Percentiles rank a stretch among this genome's conserved stretches.
phyloP scores from a whole-genome alignment of 2,888 invertebrate genomes.

The Chaitophorus viminalis region DNA sequence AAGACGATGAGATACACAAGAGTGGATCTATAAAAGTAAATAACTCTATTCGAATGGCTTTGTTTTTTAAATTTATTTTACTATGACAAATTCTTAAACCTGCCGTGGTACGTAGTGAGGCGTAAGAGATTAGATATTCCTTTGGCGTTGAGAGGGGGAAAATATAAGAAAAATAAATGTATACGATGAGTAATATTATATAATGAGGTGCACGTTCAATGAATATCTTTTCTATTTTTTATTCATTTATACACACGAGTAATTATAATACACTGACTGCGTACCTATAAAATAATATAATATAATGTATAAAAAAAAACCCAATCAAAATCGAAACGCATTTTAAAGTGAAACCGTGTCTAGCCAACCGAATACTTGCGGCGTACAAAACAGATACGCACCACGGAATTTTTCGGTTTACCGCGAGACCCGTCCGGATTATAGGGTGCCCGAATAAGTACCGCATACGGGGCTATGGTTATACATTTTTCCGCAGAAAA shows the following conservation, averaged over 20 bases:
- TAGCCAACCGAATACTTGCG: background rate
- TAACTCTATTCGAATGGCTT: background rate
- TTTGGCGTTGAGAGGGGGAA: background rate
- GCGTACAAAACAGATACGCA: background rate
- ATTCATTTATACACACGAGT: too few species aligned
- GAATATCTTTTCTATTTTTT: too few species aligned
- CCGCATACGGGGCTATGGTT: too few species aligned
- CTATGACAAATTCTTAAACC: too few species aligned
- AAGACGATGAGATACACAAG: background rate
- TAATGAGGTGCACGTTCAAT: too few species aligned
- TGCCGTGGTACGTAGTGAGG: too few species aligned
- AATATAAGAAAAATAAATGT: background rate
- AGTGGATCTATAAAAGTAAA: background rate
- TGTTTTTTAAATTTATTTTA: background rate
- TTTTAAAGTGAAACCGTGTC: background rate
- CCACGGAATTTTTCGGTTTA: background rate
- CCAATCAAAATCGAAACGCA: background rate
- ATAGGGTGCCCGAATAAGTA: too few species aligned
- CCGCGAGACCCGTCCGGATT: background rate
- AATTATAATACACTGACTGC: too few species aligned
- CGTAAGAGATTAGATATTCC: too few species aligned
- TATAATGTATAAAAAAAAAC: background rate
- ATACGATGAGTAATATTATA: too few species aligned
- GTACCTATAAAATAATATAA: too few species aligned
- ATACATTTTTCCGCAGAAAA: background rate